Percentiles rank a stretch among this genome's conserved stretches.
Conservation (phyloP, 2,888 invertebrate genomes). For the Drosophila pseudotalamancana region DNA sequence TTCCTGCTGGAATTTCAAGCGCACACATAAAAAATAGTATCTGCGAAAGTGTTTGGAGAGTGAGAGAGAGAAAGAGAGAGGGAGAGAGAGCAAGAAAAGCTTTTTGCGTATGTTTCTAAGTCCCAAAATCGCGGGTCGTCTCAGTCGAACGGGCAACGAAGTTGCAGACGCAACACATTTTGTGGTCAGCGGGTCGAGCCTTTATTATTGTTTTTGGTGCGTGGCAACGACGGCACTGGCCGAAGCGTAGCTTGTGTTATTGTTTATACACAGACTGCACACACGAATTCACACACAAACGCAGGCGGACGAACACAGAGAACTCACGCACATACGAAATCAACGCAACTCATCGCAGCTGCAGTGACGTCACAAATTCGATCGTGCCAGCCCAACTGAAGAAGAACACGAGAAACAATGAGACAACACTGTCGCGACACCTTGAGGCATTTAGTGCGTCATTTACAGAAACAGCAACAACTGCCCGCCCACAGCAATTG, state of each 20-base stretch:
- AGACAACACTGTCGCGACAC: slow-evolving; percentile 34
- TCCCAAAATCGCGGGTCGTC: slow-evolving; percentile 1
- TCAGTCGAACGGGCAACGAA: slow-evolving; percentile 56
- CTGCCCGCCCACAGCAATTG: slow-evolving; percentile 5
- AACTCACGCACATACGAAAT: background rate
- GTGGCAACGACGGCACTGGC: slow-evolving; percentile 37
- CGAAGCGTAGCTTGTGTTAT: slow-evolving; percentile 50
- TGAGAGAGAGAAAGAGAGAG: slow-evolving; percentile 10
- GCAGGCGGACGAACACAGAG: background rate
- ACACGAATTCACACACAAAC: background rate
- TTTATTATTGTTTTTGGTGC: slow-evolving; percentile 41
- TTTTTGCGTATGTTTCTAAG: slow-evolving; percentile 16
- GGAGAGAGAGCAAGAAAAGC: slow-evolving; percentile 23
- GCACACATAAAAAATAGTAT: slow-evolving; percentile 21
- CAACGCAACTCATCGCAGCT: background rate
- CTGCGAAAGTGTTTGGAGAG: too few species aligned
- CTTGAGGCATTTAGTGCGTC: slow-evolving; percentile 42
- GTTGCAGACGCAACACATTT: slow-evolving; percentile 59
- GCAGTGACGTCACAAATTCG: slow-evolving; percentile 52
- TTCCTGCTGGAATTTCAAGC: slow-evolving; percentile 13
- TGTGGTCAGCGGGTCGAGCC: slow-evolving; percentile 57
- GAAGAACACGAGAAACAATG: slow-evolving; percentile 34
- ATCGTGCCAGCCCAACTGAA: slow-evolving; percentile 24
- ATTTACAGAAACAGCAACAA: slow-evolving; percentile 11
- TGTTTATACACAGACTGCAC: slow-evolving; percentile 41